Evolutionary conservation across 2,113 vertebrate species (phyloP).

Genomic region (Cariama cristata): DNA sequence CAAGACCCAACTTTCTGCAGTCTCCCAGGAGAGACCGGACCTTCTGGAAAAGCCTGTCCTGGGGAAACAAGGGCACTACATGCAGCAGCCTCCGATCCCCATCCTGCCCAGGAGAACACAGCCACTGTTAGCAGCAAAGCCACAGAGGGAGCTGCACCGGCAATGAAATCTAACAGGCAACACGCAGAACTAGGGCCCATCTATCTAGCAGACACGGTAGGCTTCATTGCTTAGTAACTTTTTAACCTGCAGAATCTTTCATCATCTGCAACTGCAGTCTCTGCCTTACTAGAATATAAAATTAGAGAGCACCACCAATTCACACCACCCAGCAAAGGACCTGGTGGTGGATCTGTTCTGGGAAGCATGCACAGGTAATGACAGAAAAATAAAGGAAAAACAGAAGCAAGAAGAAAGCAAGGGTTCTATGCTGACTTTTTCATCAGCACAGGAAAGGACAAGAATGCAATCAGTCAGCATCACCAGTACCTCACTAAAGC

Average conservation of each 20-base stretch:
- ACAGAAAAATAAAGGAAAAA: background rate
- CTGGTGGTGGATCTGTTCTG: background rate
- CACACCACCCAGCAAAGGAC: background rate
- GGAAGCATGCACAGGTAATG: background rate
- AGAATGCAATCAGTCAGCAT: background rate
- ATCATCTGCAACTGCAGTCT: background rate
- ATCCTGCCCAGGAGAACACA: background rate
- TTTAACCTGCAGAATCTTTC: background rate
- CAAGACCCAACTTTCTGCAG: background rate
- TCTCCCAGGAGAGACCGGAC: rapidly evolving
- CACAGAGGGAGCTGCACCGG: background rate
- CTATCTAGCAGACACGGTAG: background rate
- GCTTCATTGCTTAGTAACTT: background rate
- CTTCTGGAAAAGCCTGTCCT: background rate
- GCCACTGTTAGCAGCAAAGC: background rate
- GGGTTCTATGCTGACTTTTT: background rate
- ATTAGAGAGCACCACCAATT: background rate
- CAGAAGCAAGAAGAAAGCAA: background rate
- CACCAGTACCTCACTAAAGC: background rate
- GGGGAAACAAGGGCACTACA: background rate
- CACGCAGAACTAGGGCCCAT: background rate
- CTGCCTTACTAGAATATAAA: background rate
- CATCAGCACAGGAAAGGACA: background rate
- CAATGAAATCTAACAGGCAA: background rate
- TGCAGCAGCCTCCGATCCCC: rapidly evolving